phyloP scores from a whole-genome alignment of 2,797 vertebrate genomes.

The Hybognathus amarus region DNA sequence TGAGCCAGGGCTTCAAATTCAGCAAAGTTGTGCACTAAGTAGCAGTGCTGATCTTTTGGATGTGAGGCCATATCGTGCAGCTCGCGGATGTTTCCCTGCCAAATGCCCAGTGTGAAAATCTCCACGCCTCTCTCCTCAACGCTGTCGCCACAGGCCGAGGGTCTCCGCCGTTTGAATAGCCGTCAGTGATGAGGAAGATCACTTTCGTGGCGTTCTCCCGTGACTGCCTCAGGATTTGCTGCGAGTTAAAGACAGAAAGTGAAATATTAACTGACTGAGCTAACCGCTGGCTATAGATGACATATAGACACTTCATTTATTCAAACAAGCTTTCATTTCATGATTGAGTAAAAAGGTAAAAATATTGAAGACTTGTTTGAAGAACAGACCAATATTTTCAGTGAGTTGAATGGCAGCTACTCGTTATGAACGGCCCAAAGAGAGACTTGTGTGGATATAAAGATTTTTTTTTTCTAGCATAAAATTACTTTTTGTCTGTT shows the following conservation, averaged over 20 bases:
- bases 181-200: constrained; percentile 97
- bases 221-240: constrained; percentile 96
- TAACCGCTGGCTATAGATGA: background rate
- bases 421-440: too few relatives aligned
- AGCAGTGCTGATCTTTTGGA: constrained; percentile 97
- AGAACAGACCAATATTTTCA: background rate
- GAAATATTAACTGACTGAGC: background rate
- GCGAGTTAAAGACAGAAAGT: constrained; percentile 61
- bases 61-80: constrained; percentile 96
- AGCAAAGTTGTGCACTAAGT: constrained; percentile 93
- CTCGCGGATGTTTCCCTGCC: constrained; percentile 96
- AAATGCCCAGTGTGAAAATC: constrained; percentile 97
- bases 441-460: too few relatives aligned
- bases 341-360: background rate
- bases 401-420: too few relatives aligned
- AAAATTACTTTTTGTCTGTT: too few relatives aligned
- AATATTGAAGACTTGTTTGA: background rate
- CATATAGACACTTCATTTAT: background rate
- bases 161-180: constrained; percentile 97
- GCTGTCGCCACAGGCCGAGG: constrained; percentile 90
- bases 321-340: background rate
- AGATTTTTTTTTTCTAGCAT: too few relatives aligned
- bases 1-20: constrained; percentile 97
- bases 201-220: constrained; percentile 89
- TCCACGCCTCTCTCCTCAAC: constrained; percentile 91